These are phyloP conservation scores for Caenorhabditis brenneri DNA, from an alignment of 1,140 invertebrate species.

Conservation along the genomic window DNA sequence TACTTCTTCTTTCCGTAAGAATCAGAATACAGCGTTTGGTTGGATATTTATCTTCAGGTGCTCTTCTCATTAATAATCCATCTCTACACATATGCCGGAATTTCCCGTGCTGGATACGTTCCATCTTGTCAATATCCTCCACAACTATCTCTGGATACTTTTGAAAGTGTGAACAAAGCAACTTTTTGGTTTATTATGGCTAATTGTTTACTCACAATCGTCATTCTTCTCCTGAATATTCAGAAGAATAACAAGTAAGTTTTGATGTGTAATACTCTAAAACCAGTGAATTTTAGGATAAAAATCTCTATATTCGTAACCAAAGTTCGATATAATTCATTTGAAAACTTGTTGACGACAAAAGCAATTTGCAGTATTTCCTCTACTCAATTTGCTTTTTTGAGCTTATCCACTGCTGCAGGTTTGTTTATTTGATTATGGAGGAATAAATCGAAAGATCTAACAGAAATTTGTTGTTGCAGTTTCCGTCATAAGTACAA, in stretches of 20 bases:
- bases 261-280: not conserved
- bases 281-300: not conserved
- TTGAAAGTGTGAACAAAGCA: not conserved
- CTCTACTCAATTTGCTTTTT: not conserved
- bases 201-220: not conserved
- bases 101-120: conserved; percentile 4
- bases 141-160: not conserved
- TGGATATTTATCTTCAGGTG: not conserved
- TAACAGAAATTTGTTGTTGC: not conserved
- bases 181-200: not conserved
- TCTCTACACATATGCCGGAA: not conserved
- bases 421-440: not conserved
- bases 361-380: conserved; percentile 1
- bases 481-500: not conserved
- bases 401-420: not conserved
- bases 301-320: not conserved
- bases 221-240: not conserved
- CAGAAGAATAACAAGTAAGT: not conserved
- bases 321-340: not conserved
- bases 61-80: not conserved
- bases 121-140: conserved; percentile 1
- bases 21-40: not conserved
- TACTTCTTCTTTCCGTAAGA: not conserved
- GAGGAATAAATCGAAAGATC: not conserved
- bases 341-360: not conserved